Conservation (phyloP, 2,888 invertebrate species). For the Brenthis ino region DNA sequence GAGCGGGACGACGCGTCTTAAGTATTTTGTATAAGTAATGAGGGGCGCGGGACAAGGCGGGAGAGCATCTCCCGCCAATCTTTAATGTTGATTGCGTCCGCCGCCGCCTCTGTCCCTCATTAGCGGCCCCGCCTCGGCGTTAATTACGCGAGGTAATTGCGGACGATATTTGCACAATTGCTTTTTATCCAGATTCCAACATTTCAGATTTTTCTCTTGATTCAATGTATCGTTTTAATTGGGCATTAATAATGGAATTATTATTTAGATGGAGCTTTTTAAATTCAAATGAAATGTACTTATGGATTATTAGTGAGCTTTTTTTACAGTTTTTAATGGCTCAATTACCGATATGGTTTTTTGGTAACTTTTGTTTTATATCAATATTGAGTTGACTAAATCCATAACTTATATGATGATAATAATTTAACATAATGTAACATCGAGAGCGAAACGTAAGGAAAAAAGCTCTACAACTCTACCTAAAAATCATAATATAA, state of each 20-base stretch:
- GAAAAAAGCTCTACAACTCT: no score
- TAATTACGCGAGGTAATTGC: constrained; percentile 78
- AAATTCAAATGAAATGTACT: background rate
- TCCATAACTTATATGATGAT: no score
- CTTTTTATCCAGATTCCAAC: constrained; percentile 52
- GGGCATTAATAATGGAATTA: constrained; percentile 15
- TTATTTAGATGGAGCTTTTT: background rate
- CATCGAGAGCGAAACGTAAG: no score
- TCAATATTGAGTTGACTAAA: no score
- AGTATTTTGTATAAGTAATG: constrained; percentile 84
- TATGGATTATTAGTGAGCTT: background rate
- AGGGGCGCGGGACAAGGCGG: constrained; percentile 77
- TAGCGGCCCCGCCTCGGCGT: constrained; percentile 79
- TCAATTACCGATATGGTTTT: background rate
- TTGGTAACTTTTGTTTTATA: no score
- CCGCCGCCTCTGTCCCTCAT: constrained; percentile 80
- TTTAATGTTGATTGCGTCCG: constrained; percentile 80
- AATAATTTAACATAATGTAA: no score
- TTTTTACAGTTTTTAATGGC: background rate
- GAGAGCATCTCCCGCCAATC: constrained; percentile 80
- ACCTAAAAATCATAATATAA: no score
- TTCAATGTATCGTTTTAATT: constrained; percentile 27
- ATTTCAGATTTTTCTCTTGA: constrained; percentile 47
- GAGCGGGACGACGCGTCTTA: constrained; percentile 84
- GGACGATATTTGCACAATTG: constrained; percentile 43